Conservation (phyloP, 2,797 vertebrate species). For the Brotula barbata region DNA sequence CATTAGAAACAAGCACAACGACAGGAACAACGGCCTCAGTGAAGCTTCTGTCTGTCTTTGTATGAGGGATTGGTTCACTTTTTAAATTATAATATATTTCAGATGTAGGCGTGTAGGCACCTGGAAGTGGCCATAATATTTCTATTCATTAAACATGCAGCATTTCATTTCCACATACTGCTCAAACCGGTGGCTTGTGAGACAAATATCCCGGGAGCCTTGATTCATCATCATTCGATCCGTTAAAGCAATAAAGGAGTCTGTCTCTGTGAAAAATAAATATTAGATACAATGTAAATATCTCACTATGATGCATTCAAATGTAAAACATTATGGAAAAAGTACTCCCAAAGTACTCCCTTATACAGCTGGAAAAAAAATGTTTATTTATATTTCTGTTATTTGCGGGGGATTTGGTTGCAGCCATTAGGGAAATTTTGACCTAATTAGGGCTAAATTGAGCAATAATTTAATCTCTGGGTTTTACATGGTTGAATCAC, state of each 20-base stretch:
- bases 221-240: too few relatives aligned
- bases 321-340: not conserved
- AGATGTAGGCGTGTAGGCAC: not conserved
- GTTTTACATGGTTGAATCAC: conserved; percentile 29
- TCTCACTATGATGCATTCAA: not conserved
- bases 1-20: conserved; percentile 33
- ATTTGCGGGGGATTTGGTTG: conserved; percentile 14
- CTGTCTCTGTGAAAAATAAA: too few relatives aligned
- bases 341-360: too few relatives aligned
- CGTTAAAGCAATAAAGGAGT: too few relatives aligned
- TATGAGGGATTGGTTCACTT: not conserved
- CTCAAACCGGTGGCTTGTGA: not conserved
- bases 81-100: conserved; percentile 6
- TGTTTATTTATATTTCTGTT: not conserved
- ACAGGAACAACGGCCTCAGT: conserved; percentile 25
- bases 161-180: not conserved
- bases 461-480: conserved; percentile 44
- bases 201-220: not conserved
- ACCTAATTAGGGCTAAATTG: conserved; percentile 63
- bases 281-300: not conserved
- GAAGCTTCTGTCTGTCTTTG: conserved; percentile 10
- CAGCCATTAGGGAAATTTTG: conserved; percentile 44
- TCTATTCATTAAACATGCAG: not conserved
- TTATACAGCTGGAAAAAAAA: not conserved
- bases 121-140: not conserved